phyloP scores from a whole-genome alignment of 2,888 invertebrate species.

The Ectropis crepuscularia region DNA sequence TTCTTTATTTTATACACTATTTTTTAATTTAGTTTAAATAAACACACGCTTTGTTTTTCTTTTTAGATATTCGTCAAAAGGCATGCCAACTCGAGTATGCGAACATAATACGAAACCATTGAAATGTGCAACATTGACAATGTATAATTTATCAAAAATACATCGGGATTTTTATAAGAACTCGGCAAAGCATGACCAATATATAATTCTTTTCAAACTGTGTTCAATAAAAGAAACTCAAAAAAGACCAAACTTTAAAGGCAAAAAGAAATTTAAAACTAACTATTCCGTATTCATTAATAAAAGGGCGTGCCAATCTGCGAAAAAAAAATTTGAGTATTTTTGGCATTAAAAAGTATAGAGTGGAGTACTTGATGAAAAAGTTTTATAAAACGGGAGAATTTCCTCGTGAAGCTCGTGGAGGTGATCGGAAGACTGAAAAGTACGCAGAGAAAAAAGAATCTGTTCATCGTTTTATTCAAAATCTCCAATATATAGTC shows the following conservation, averaged over 20 bases:
- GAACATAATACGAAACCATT: too few relatives aligned
- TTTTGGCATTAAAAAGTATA: background rate
- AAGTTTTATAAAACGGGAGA: constrained; percentile 24
- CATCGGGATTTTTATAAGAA: too few relatives aligned
- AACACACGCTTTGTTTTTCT: too few relatives aligned
- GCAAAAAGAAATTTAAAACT: background rate
- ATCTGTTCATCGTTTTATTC: background rate
- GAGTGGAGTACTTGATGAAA: constrained; percentile 11
- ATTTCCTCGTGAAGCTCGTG: constrained; percentile 17
- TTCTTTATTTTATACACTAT: too few relatives aligned
- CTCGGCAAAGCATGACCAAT: too few relatives aligned
- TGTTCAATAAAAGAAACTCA: background rate
- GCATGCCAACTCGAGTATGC: too few relatives aligned
- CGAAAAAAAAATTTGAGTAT: background rate
- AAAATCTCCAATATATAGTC: background rate
- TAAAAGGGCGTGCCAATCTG: background rate
- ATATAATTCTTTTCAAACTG: background rate
- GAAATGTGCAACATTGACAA: too few relatives aligned
- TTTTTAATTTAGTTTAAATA: too few relatives aligned
- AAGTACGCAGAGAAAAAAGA: background rate
- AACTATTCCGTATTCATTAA: background rate
- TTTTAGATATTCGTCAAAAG: too few relatives aligned
- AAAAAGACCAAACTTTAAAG: background rate
- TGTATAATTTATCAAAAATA: too few relatives aligned
- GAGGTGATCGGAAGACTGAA: background rate